Percentiles rank a stretch among this genome's conserved stretches.
Conservation (phyloP, 1,140 invertebrate species). For the Thaumetopoea pityocampa region DNA sequence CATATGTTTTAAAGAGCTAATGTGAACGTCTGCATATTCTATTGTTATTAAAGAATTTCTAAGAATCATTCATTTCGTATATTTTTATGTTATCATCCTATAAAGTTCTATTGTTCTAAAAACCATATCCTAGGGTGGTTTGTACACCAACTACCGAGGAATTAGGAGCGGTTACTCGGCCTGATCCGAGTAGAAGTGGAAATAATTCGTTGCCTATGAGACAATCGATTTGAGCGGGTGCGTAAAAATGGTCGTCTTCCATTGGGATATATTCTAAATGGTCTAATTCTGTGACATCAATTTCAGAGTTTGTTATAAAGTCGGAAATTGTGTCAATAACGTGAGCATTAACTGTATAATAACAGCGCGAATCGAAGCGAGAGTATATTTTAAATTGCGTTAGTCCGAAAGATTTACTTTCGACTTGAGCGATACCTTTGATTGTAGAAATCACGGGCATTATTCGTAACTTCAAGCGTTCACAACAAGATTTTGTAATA, state of each 20-base stretch:
- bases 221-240: background rate
- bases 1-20: too few species aligned
- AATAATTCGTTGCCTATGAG: background rate
- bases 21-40: too few species aligned
- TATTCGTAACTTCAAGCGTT: too few species aligned
- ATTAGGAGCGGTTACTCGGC: too few species aligned
- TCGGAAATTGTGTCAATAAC: background rate
- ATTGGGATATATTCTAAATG: background rate
- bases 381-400: slow-evolving; percentile 1
- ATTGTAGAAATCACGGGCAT: too few species aligned
- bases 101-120: too few species aligned
- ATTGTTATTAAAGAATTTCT: too few species aligned
- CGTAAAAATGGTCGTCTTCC: background rate
- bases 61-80: too few species aligned
- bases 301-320: background rate
- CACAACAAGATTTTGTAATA: too few species aligned
- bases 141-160: too few species aligned
- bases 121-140: too few species aligned
- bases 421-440: background rate
- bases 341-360: background rate
- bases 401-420: background rate
- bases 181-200: background rate
- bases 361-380: background rate
- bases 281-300: background rate
- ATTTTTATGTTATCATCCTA: too few species aligned